Evolutionary conservation across 2,888 invertebrate species (phyloP).

Genomic region (Eustalomyia histrio): DNA sequence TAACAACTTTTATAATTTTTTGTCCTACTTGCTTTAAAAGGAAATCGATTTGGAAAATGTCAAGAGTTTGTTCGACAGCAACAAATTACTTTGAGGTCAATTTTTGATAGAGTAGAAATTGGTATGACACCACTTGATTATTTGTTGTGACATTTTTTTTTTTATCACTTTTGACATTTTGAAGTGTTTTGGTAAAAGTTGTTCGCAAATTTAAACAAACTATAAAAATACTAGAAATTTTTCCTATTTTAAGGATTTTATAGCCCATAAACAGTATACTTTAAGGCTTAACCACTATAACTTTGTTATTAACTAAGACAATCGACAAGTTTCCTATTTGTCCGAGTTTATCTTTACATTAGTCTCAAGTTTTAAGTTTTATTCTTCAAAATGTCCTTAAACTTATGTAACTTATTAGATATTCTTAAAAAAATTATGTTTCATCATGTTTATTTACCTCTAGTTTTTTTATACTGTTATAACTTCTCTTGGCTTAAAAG

Average conservation of each 20-base stretch:
- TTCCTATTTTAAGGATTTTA: too few species aligned
- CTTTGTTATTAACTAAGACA: too few species aligned
- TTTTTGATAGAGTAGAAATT: slow-evolving; percentile 4
- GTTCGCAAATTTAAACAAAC: too few species aligned
- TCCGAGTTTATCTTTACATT: too few species aligned
- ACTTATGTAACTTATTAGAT: too few species aligned
- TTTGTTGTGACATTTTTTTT: slow-evolving; percentile 50
- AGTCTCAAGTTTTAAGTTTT: too few species aligned
- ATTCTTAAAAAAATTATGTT: background rate
- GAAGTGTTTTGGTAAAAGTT: slow-evolving; percentile 24
- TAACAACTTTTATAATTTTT: too few species aligned
- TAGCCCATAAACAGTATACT: too few species aligned
- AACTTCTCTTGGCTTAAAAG: background rate
- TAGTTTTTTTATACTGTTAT: background rate
- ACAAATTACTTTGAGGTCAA: background rate
- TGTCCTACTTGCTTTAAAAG: background rate
- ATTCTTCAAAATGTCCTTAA: too few species aligned
- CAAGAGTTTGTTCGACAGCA: background rate
- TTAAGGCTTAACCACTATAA: too few species aligned
- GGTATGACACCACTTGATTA: slow-evolving; percentile 16
- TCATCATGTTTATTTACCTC: background rate
- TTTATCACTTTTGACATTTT: slow-evolving; percentile 52
- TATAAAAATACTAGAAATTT: too few species aligned
- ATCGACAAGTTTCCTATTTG: too few species aligned
- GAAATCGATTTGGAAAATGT: background rate